Percentiles rank a stretch among this genome's conserved stretches.
These are phyloP conservation scores for Cygnus olor DNA, from an alignment of 2,797 vertebrate species.

Conservation along the genomic window DNA sequence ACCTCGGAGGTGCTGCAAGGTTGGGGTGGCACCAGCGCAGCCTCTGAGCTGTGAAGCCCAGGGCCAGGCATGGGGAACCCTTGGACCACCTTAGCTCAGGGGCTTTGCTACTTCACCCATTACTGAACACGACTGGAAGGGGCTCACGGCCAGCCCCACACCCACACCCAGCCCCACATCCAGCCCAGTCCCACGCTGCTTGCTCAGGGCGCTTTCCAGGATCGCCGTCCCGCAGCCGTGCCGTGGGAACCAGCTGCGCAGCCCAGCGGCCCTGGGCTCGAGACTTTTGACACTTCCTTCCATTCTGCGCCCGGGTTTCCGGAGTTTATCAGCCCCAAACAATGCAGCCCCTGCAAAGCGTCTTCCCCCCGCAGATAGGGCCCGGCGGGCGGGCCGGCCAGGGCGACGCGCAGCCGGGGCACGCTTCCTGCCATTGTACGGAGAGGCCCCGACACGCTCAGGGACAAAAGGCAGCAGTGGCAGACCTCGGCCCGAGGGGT, in stretches of 20 bases:
- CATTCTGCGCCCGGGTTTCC: conserved; percentile 76
- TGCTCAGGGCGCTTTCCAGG: not conserved
- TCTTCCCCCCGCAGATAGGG: conserved; percentile 36
- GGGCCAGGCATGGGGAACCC: not conserved
- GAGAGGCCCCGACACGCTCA: conserved; percentile 8
- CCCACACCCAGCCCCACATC: not conserved
- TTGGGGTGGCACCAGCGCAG: not conserved
- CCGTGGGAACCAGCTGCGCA: conserved; percentile 72
- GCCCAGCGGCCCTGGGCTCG: not conserved
- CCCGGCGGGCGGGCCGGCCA: conserved; percentile 40
- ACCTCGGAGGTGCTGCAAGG: accelerated
- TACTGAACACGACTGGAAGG: not conserved
- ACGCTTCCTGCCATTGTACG: conserved; percentile 74
- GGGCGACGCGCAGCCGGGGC: conserved; percentile 23
- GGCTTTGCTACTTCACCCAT: not conserved
- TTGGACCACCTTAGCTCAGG: accelerated
- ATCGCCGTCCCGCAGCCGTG: not conserved
- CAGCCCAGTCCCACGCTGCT: not conserved
- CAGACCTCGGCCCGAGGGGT: not conserved
- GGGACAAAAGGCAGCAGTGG: conserved; percentile 45
- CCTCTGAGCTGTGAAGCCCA: not conserved
- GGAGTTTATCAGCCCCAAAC: conserved; percentile 77
- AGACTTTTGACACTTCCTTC: conserved; percentile 72
- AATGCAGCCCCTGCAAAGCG: conserved; percentile 65
- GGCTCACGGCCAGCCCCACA: not conserved